Evolutionary conservation across 2,797 vertebrate species (phyloP).

Genomic region (Streptopelia turtur): DNA sequence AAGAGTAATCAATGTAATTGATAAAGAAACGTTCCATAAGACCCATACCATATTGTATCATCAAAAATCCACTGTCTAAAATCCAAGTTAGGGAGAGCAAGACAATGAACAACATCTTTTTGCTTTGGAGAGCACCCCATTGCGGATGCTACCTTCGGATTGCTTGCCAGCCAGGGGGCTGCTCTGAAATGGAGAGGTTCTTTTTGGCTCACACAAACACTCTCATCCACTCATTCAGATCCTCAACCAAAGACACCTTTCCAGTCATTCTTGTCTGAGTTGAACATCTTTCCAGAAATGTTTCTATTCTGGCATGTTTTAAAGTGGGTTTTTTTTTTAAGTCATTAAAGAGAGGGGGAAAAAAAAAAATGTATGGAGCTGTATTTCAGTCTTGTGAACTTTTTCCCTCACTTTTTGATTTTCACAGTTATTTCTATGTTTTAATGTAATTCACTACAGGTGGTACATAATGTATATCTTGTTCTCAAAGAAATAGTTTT

Average conservation of each 20-base stretch:
- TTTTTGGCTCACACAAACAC: neutral
- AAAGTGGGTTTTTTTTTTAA: neutral
- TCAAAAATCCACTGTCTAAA: neutral
- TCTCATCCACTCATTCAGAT: neutral
- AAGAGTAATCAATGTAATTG: neutral
- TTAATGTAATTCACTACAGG: neutral
- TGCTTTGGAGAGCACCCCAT: neutral
- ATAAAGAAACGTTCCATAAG: neutral
- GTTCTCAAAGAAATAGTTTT: neutral
- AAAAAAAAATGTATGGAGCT: neutral
- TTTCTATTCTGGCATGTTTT: neutral
- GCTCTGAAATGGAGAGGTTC: neutral
- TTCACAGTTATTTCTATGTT: neutral
- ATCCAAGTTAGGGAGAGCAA: neutral
- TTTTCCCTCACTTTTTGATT: neutral
- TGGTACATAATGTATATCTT: neutral
- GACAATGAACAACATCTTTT: neutral
- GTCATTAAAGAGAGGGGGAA: neutral
- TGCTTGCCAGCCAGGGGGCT: neutral
- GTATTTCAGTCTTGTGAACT: neutral
- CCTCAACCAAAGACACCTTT: neutral
- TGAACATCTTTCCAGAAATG: neutral
- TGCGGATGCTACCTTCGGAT: neutral
- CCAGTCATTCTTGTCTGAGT: neutral
- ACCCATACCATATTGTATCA: neutral